Conservation (phyloP, 2,797 vertebrate species). For the Neoniphon sammara region DNA sequence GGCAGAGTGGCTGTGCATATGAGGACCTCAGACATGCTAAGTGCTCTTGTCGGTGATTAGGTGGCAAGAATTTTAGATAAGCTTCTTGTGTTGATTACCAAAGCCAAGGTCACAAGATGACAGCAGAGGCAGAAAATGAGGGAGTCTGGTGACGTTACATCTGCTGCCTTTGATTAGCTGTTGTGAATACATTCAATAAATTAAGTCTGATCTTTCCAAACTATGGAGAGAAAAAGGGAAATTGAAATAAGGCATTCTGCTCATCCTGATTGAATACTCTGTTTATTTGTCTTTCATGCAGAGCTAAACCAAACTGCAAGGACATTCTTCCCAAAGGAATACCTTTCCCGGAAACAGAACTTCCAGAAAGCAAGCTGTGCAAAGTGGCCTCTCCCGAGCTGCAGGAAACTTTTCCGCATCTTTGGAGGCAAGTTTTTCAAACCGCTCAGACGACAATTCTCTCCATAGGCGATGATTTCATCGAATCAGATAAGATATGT, state of each 20-base stretch:
- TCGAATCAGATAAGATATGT: neutral
- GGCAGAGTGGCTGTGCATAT: constrained; percentile 48
- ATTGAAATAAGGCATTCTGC: constrained; percentile 23
- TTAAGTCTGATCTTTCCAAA: constrained; percentile 46
- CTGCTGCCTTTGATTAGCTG: constrained; percentile 31
- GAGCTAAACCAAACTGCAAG: constrained; percentile 81
- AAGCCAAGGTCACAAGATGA: constrained; percentile 67
- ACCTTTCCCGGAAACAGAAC: constrained; percentile 80
- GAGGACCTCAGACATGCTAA: constrained; percentile 56
- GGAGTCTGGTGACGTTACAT: constrained; percentile 26
- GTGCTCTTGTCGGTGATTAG: constrained; percentile 73
- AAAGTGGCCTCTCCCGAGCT: constrained; percentile 85
- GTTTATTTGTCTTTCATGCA: constrained; percentile 52
- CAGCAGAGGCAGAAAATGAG: constrained; percentile 42
- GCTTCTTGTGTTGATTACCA: constrained; percentile 71
- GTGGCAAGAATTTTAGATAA: constrained; percentile 63
- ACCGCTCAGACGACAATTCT: neutral
- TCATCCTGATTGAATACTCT: constrained; percentile 16
- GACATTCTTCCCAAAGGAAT: constrained; percentile 84
- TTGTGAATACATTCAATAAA: constrained; percentile 38
- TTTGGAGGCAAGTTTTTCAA: constrained; percentile 78
- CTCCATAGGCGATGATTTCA: neutral
- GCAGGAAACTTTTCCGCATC: constrained; percentile 81
- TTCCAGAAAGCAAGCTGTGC: constrained; percentile 84
- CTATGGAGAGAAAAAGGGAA: constrained; percentile 10